Evolutionary conservation across 2,888 invertebrate genomes (phyloP), one percentile per base, ranked within the genome.

Genomic region (Masnerella sp.): DNA sequence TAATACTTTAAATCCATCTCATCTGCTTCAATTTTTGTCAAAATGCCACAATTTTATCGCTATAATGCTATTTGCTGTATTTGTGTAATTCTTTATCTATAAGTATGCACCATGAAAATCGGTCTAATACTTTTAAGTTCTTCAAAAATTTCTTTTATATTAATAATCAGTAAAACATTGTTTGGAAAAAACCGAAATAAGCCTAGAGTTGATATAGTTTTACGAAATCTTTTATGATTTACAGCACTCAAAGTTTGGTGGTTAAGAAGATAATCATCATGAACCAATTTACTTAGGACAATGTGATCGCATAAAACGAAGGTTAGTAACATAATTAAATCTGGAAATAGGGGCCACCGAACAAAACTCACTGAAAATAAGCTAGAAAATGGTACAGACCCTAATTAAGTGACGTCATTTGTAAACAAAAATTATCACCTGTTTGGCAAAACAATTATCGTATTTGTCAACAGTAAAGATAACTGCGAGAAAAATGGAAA

Each of bases 391-490:
- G 5, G 25, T 5, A 36, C 28, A 17, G 43, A 43, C 52, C 64
- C 22, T 22, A 9, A 12, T 18, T 34, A 28, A 11, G 36, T 45
- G 1, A 45, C 28, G 17, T 54, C 20, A 30, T 65, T 56, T 28
- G 30, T 54, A 36, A 45, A 40, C 38, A 34, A 17, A 17, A 11
- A 65, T 56, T 56, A 40, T 56, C 56, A 65, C 56, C 32, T 65
- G 65, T 56, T 65, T 47, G n/a, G 54, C 22, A 38, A 45, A 47
- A 25, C 32, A 40, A 65, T 65, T 38, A 65, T 56, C 54, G 45
- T 15, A 18, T 54, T 56, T 22, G 38, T 32, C 25, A 43, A 45
- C 34, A 25, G 11, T 11, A 11, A 11, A 30, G 51, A 42, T 34
- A 42, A 9, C 42, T 0, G 40, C 40, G 3, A 45, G 8, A 42